A percentile compares a stretch with the other conserved stretches of the same genome.
These are phyloP conservation scores for Pseudomyrmex cubaensis DNA, from an alignment of 1,140 invertebrate species.

Conservation along the genomic window DNA sequence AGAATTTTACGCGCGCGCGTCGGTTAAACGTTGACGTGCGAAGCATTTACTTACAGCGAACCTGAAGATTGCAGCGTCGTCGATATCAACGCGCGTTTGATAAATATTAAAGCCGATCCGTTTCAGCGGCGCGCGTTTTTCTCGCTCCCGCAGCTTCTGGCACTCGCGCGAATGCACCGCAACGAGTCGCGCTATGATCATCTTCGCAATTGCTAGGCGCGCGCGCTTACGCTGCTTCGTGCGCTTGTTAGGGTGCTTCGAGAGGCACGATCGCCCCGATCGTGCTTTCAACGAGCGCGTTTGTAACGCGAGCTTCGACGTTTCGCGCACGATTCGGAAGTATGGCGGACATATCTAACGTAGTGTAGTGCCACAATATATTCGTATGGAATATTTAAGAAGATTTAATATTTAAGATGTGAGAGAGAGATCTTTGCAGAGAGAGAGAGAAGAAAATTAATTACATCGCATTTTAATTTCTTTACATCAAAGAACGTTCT, in stretches of 20 bases:
- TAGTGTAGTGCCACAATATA: not conserved
- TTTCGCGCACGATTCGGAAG: constrained; percentile 1
- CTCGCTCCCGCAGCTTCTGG: constrained; percentile 37
- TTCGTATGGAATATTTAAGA: too few species aligned
- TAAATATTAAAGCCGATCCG: constrained; percentile 58
- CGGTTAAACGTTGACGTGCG: not conserved
- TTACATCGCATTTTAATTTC: too few species aligned
- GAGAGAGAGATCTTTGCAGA: too few species aligned
- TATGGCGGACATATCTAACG: not conserved
- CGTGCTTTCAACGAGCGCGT: constrained; percentile 18
- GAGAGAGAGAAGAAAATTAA: too few species aligned
- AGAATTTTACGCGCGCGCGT: constrained; percentile 35
- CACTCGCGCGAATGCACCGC: constrained; percentile 1
- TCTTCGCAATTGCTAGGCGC: constrained; percentile 42
- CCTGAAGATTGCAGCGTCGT: constrained; percentile 35
- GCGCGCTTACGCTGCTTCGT: not conserved
- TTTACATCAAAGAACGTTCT: too few species aligned
- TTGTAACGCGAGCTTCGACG: not conserved
- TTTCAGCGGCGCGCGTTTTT: constrained; percentile 28
- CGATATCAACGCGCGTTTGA: constrained; percentile 23
- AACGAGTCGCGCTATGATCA: constrained; percentile 47
- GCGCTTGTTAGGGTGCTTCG: constrained; percentile 42
- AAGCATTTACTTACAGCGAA: constrained; percentile 37
- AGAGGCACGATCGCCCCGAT: constrained; percentile 35
- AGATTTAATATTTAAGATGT: too few species aligned